Conservation (phyloP, 2,888 invertebrate genomes). For the Odontomyia ornata region DNA sequence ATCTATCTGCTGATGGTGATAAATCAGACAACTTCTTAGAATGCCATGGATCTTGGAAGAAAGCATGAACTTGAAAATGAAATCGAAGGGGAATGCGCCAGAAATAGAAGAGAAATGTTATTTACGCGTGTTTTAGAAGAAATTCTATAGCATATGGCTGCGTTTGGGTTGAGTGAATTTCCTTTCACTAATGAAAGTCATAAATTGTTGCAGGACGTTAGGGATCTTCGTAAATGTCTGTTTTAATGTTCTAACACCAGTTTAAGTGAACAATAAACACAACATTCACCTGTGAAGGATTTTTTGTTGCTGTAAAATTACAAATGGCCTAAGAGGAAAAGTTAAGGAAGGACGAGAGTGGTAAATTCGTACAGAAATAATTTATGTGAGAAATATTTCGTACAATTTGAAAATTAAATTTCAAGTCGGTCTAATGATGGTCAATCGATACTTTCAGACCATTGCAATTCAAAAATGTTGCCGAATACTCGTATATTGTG, state of each 20-base stretch:
- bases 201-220: slow-evolving; percentile 16
- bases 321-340: neutral
- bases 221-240: slow-evolving; percentile 31
- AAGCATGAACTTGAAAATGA: slow-evolving; percentile 29
- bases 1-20: neutral
- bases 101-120: slow-evolving; percentile 20
- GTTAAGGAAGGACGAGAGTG: neutral
- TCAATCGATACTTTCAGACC: too few relatives aligned
- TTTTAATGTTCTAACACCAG: slow-evolving; percentile 26
- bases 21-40: slow-evolving; percentile 15
- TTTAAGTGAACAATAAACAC: slow-evolving; percentile 36
- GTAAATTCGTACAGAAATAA: neutral
- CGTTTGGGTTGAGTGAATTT: slow-evolving; percentile 31
- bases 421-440: too few relatives aligned
- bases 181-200: slow-evolving; percentile 40
- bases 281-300: slow-evolving; percentile 14
- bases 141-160: slow-evolving; percentile 37
- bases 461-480: too few relatives aligned
- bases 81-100: neutral
- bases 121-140: slow-evolving; percentile 16
- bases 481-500: too few relatives aligned
- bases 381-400: slow-evolving; percentile 4
- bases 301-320: neutral
- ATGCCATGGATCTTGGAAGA: neutral
- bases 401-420: too few relatives aligned